Conservation (phyloP, 2,113 vertebrate genomes). For the Setophaga petechia region DNA sequence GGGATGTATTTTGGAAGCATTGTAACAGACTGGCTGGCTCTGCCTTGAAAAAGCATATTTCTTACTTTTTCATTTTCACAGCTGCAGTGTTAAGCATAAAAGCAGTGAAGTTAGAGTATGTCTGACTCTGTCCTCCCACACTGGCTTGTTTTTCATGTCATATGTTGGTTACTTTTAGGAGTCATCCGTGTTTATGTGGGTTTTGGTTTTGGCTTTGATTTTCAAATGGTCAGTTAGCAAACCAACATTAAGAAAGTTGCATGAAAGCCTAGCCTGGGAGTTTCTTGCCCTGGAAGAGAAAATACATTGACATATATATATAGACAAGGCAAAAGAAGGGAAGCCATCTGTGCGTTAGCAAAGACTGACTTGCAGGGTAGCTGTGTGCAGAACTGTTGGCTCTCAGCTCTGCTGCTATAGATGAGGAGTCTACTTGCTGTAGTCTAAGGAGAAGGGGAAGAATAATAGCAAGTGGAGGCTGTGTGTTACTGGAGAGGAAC, state of each 20-base stretch:
- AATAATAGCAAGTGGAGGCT: background rate
- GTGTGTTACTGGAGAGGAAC: background rate
- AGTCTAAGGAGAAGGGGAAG: background rate
- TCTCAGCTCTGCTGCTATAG: background rate
- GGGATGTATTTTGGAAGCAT: background rate
- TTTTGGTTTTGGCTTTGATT: background rate
- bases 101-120: background rate
- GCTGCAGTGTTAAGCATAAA: background rate
- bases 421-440: background rate
- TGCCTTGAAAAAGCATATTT: background rate
- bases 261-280: background rate
- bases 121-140: background rate
- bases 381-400: background rate
- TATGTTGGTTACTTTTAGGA: background rate
- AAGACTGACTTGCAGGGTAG: background rate
- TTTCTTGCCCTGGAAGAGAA: background rate
- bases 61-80: conserved; percentile 19
- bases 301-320: background rate
- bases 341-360: background rate
- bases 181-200: background rate
- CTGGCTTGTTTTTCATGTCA: background rate
- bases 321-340: background rate
- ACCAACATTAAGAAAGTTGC: background rate
- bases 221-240: background rate
- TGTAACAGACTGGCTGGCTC: background rate